Evolutionary conservation across 2,113 vertebrate genomes (phyloP).

Genomic region (Otis tarda): DNA sequence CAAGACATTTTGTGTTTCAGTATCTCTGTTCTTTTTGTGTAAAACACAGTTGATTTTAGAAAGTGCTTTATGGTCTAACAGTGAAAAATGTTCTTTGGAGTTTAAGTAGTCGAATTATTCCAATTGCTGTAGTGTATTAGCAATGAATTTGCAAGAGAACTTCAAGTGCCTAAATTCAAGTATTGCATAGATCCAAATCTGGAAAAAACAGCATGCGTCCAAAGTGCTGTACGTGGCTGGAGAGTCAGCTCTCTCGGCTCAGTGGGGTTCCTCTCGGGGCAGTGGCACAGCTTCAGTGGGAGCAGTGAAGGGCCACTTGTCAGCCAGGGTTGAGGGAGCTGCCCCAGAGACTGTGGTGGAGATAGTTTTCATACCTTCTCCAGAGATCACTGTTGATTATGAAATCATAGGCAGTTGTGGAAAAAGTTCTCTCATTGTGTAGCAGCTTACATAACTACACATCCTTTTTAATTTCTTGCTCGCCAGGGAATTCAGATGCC

Average conservation of each 20-base stretch:
- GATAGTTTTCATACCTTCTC: neutral
- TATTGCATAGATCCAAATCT: neutral
- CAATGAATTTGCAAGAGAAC: neutral
- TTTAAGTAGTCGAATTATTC: neutral
- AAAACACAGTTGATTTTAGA: neutral
- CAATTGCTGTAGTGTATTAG: neutral
- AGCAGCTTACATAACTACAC: neutral
- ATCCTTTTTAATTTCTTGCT: neutral
- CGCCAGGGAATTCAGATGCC: neutral
- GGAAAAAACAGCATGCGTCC: fast-evolving
- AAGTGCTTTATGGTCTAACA: neutral
- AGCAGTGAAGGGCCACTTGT: neutral
- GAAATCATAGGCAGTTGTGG: neutral
- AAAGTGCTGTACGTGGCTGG: neutral
- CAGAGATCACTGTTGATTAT: neutral
- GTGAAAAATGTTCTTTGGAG: neutral
- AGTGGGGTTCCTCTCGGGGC: fast-evolving
- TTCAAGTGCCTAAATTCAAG: neutral
- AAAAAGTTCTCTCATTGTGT: neutral
- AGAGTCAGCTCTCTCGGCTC: neutral
- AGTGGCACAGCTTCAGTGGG: neutral
- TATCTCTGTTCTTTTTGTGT: neutral
- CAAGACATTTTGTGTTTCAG: neutral
- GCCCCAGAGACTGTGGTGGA: neutral
- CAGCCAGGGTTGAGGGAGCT: neutral